Base-by-base conservation (phyloP, 2,113 vertebrate genomes). In the Rhynchomys soricoides region DNA sequence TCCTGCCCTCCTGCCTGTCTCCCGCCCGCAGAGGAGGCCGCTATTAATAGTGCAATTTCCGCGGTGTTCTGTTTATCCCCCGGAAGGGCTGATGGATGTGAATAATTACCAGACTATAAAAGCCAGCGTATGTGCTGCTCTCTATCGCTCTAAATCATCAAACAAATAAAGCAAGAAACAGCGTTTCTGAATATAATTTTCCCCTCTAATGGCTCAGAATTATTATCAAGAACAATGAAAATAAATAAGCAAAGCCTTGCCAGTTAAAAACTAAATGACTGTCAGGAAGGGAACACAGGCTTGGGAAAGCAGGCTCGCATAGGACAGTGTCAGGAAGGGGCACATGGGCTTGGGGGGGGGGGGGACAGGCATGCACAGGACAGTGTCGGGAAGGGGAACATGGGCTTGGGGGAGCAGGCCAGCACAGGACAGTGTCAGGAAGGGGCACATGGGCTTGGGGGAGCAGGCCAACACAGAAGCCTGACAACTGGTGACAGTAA, bases 161-260 rank as follows among this genome's bases (percentile, higher is more conserved):
- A 98, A 98, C 98, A 99, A 99, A 99, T 98, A 98, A 98, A 98
- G 98, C 98, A 98, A 98, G 98, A 99, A 99, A 98, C 98, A 98
- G 98, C 98, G 96, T 97, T 98, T 99, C 97, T 98, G 98, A 98
- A 98, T 98, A 98, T 98, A 98, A 99, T 99, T 99, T 99, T 99
- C 98, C 97, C 98, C 98, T 99, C 98, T 98, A 98, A 99, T 98
- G 98, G 98, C 85, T 98, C 95, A 98, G 98, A 98, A 98, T 99
- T 99, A 98, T 98, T 98, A 98, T 97, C 98, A 98, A 98, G 97
- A 98, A 98, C 98, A 99, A 98, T 97, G 98, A 98, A 98, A 98
- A 98, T 98, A 99, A 98, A 98, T 98, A 98, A 98, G 98, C 97
- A 98, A 98, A 98, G 98, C 97, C 98, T 97, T 21, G 79, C 66